Conservation (phyloP, 2,888 invertebrate genomes). For the Oscheius onirici region DNA sequence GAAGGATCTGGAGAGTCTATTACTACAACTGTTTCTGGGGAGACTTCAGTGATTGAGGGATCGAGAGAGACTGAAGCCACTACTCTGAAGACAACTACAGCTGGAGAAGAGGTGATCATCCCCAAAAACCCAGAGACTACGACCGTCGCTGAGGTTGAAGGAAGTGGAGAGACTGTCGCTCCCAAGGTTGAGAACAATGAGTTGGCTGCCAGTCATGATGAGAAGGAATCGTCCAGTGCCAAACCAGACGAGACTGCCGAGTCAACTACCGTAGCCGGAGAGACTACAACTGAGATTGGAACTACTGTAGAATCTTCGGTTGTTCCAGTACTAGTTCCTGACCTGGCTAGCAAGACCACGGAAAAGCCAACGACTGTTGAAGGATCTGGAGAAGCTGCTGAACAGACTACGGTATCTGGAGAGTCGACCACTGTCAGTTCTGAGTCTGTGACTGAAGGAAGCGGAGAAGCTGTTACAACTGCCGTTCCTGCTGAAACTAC, state of each 20-base stretch:
- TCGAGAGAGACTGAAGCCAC: not conserved
- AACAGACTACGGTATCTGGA: not conserved
- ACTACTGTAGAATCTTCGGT: not conserved
- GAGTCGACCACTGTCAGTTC: not conserved
- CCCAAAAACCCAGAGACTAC: slow-evolving; percentile 3
- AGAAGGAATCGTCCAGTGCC: slow-evolving; percentile 29
- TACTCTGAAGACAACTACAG: not conserved
- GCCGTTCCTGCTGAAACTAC: not conserved
- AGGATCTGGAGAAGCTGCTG: slow-evolving; percentile 35
- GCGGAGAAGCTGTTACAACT: slow-evolving; percentile 1
- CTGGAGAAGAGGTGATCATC: not conserved
- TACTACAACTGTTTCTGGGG: not conserved
- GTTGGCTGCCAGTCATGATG: slow-evolving; percentile 19
- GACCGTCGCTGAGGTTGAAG: not conserved
- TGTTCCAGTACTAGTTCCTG: too few species aligned
- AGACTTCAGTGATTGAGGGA: not conserved
- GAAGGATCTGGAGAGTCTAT: not conserved
- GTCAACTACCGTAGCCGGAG: slow-evolving; percentile 19
- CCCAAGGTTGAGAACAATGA: slow-evolving; percentile 9
- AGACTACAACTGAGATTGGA: slow-evolving; percentile 3
- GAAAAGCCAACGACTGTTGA: too few species aligned
- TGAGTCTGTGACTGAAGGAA: slow-evolving; percentile 10
- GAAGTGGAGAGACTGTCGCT: slow-evolving; percentile 31
- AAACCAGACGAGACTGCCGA: slow-evolving; percentile 34
- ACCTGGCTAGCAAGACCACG: too few species aligned